Base-by-base conservation (phyloP, 2,888 invertebrate genomes). In the Xestia xanthographa region DNA sequence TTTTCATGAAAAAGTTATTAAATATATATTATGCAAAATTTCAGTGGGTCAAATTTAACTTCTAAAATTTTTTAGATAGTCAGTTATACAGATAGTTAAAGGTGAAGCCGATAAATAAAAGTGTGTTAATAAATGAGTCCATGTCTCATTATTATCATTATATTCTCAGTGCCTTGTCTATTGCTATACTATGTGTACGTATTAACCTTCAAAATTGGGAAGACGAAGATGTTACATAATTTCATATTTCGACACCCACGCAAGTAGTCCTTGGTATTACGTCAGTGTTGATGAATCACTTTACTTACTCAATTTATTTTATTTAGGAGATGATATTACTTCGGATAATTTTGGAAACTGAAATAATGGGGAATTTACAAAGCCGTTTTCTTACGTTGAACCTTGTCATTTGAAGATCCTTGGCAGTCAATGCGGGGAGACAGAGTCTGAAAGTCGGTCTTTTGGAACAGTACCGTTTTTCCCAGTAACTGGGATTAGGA, bases 241-340 rank as follows among this genome's bases (percentile, higher is more conserved):
- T 77, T 77, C n/a, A 66, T 48, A 67, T 48, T 60, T 34, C 45
- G 9, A 60, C 41, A 43, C 67, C 77, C 29, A 77, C 77, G n/a
- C 58, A 8, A 9, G 70, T 26, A 34, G 45, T n/a, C 48, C 20
- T 22, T 20, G 6, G n/a, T 53, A 75, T 20, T 41, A 48, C 48
- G 29, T 45, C 26, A 38, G 38, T 14, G 56, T 75, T 58, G 66
- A 75, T 76, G 56, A 75, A 66, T 77, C 41, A 45, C 66, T 48
- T 58, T 29, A 41, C 58, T 26, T n/a, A 38, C 17, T 45, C 4
- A 26, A 48, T 26, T 58, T 20, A 71, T 77, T 66, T 76, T n/a
- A 53, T 56, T 48, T n/a, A n/a, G 4, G 17, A 63, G 14, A 6
- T 20, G 41, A 43, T 43, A 41, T 62, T 43, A n/a, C 29, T 74